Conservation (phyloP, 2,113 vertebrate species). For the Scomber colias region DNA sequence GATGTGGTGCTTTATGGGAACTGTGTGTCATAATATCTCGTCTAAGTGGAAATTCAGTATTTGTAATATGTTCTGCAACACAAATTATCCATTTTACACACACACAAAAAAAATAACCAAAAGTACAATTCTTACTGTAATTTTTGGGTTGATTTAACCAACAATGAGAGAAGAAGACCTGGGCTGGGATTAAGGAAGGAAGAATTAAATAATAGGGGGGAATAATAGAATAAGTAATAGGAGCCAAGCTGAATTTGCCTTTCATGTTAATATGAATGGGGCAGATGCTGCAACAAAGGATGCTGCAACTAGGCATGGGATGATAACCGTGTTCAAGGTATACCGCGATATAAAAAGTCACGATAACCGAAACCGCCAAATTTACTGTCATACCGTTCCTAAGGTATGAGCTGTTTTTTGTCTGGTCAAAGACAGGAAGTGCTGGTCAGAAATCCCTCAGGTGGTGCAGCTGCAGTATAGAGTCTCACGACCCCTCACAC, state of each 20-base stretch:
- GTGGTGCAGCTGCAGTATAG: no score
- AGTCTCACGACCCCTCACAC: no score
- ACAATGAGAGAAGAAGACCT: neutral
- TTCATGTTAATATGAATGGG: conserved; percentile 10
- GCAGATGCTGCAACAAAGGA: conserved; percentile 2
- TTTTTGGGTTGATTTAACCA: neutral
- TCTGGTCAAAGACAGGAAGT: no score
- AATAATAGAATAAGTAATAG: conserved; percentile 14
- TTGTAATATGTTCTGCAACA: conserved; percentile 10
- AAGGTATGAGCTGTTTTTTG: no score
- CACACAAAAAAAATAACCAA: conserved; percentile 4
- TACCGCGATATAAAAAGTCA: no score
- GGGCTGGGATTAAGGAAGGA: neutral
- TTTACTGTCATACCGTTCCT: no score
- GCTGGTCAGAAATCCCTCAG: no score
- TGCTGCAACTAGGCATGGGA: no score
- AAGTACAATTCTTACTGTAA: neutral
- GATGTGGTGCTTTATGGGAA: conserved; percentile 34
- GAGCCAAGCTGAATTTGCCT: conserved; percentile 2
- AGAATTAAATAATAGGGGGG: no score
- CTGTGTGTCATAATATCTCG: conserved; percentile 14
- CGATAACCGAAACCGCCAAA: no score
- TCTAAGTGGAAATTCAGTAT: conserved; percentile 15
- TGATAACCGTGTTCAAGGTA: no score
- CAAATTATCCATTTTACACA: conserved; percentile 20